These are phyloP conservation scores for Megalurothrips usitatus DNA, from an alignment of 2,888 invertebrate genomes.

Conservation along the genomic window DNA sequence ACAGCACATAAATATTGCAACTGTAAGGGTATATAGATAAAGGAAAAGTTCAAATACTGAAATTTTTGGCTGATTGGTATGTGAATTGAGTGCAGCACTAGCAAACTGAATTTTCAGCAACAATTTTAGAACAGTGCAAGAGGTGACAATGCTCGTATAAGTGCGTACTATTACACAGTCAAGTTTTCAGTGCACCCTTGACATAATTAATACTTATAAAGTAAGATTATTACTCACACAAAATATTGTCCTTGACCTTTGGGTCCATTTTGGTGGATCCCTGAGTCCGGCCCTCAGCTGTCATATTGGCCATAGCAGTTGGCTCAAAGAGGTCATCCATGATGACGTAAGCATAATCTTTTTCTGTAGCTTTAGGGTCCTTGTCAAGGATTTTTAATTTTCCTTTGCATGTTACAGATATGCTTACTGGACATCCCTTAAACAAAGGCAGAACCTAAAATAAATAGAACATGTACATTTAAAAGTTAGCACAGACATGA, in stretches of 20 bases:
- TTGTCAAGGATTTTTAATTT: not conserved
- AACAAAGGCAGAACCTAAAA: not conserved
- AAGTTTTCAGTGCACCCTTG: too few species aligned
- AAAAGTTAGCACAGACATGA: not conserved
- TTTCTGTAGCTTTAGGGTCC: not conserved
- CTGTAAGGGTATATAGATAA: too few species aligned
- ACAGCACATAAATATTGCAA: too few species aligned
- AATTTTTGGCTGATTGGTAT: too few species aligned
- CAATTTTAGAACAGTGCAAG: not conserved
- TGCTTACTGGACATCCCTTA: not conserved
- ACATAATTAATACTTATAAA: too few species aligned
- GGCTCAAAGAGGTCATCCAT: constrained; percentile 2
- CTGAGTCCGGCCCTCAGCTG: not conserved
- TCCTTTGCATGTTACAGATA: not conserved
- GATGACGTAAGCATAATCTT: not conserved
- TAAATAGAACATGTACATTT: not conserved
- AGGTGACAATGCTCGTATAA: not conserved
- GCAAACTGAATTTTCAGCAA: not conserved
- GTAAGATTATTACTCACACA: not conserved
- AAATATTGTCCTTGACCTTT: not conserved
- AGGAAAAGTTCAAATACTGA: too few species aligned
- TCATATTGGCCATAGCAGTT: not conserved
- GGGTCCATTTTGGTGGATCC: not conserved
- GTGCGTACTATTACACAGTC: too few species aligned
- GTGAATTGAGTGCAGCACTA: too few species aligned